Evolutionary conservation across 2,888 invertebrate species (phyloP), one percentile per base, ranked within the genome.

Genomic region (Volucella bombylans): DNA sequence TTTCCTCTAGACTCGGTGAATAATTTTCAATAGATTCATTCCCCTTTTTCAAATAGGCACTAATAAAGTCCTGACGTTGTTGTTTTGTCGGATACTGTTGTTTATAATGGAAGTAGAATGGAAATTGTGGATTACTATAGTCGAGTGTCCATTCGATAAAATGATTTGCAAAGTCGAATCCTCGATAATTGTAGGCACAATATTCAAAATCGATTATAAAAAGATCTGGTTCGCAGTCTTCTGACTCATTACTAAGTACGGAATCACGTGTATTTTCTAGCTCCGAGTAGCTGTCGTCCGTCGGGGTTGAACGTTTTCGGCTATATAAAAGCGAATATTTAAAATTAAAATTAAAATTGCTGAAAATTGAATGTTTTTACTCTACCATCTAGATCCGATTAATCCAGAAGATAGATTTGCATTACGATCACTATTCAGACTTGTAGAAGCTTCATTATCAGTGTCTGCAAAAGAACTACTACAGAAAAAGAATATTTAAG

Each of bases 101-200:
- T 1, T 92, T 92, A 65, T 93, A 92, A 87, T 95, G 95, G 80
- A 92, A 93, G 91, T 95, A 98, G 91, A 95, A 96, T 0, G 98
- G 98, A 87, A 94, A 94, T 43, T 95, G 93, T 0, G 95, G 93
- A 77, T 94, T 94, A 0, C 95, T 96, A 91, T 98, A 98, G 90
- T 98, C 97, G 90, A 96, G 96, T 1, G 94, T 94, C 97, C 97
- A 97, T 91, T 98, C 98, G 86, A 96, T 94, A 90, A 98, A 98
- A 89, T 98, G 98, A 92, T 98, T 98, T 3, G 98, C 98, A 64
- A 98, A 93, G 91, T 98, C 98, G 91, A 98, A 98, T 0, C 96
- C 97, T 65, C 98, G 93, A 88, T 97, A 97, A 90, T 98, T 98
- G 92, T 98, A 98, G 0, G 98, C 96, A 91, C 98, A 98, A 90